phyloP scores from a whole-genome alignment of 1,140 invertebrate genomes.

The Drosophila auraria region DNA sequence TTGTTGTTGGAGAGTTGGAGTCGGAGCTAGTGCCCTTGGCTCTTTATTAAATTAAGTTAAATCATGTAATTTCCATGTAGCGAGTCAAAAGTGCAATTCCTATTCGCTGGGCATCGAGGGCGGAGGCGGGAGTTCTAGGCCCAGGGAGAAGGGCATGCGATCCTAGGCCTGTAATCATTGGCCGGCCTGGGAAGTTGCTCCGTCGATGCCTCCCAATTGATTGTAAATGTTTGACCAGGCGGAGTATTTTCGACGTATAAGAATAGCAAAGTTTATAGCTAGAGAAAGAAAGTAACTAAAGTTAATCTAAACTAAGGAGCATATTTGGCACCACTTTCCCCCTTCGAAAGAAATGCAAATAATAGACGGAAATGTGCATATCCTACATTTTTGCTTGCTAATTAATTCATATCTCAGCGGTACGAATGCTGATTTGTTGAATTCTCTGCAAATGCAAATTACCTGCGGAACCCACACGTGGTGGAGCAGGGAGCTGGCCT shows the following conservation, averaged over 20 bases:
- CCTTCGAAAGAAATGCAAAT: constrained; percentile 8
- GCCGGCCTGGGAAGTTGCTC: constrained; percentile 61
- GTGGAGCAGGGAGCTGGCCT: not conserved
- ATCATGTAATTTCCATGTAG: constrained; percentile 82
- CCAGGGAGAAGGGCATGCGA: constrained; percentile 7
- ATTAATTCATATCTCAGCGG: constrained; percentile 68
- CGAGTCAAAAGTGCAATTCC: constrained; percentile 78
- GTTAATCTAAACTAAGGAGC: not conserved
- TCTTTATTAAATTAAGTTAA: constrained; percentile 84
- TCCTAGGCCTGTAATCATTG: constrained; percentile 54
- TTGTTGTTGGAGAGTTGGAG: not conserved
- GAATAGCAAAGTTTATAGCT: not conserved
- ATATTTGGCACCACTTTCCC: constrained; percentile 5
- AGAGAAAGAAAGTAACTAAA: not conserved
- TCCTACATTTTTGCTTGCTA: constrained; percentile 18
- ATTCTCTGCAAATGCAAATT: constrained; percentile 66
- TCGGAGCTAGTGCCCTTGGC: constrained; percentile 66
- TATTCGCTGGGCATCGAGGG: constrained; percentile 43
- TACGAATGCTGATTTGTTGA: constrained; percentile 61
- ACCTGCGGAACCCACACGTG: constrained; percentile 39
- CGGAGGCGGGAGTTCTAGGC: constrained; percentile 29
- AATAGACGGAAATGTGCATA: constrained; percentile 14
- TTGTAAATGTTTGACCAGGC: constrained; percentile 70
- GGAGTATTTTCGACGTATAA: not conserved
- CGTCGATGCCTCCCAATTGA: constrained; percentile 64